These are phyloP conservation scores for Azorinus chamasolen DNA, from an alignment of 2,888 invertebrate genomes.

Conservation along the genomic window DNA sequence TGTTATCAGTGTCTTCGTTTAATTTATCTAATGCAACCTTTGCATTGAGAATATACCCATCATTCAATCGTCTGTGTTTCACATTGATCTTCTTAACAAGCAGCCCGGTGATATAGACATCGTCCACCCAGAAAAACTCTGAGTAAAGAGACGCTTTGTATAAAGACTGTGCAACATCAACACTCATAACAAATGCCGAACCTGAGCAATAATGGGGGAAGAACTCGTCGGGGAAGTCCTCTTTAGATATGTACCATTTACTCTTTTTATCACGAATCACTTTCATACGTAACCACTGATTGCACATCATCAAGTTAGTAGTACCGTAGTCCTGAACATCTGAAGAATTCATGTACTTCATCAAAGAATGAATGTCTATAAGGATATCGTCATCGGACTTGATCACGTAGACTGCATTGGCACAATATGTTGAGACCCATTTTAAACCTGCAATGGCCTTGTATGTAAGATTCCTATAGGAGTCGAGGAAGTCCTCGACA, in stretches of 20 bases:
- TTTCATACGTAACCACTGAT: conserved; percentile 85
- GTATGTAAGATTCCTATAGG: conserved; percentile 87
- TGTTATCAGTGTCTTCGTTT: conserved; percentile 72
- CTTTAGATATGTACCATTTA: conserved; percentile 86
- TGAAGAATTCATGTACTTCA: conserved; percentile 64
- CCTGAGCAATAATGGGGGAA: conserved; percentile 87
- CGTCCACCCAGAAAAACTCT: conserved; percentile 97
- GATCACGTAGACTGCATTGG: conserved; percentile 83
- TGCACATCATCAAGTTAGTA: conserved; percentile 82
- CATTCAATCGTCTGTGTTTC: conserved; percentile 79
- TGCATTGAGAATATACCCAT: conserved; percentile 80
- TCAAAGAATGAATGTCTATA: conserved; percentile 87
- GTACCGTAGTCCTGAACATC: conserved; percentile 53
- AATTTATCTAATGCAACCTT: conserved; percentile 77
- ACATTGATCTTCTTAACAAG: conserved; percentile 86
- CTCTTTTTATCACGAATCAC: conserved; percentile 85
- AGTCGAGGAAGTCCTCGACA: conserved; percentile 86
- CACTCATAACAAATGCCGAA: conserved; percentile 88
- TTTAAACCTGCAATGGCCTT: conserved; percentile 86
- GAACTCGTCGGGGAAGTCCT: conserved; percentile 85
- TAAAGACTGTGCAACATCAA: conserved; percentile 89
- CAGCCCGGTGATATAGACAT: conserved; percentile 94
- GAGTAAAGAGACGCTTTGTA: conserved; percentile 89
- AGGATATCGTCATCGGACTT: conserved; percentile 87
- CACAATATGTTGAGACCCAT: conserved; percentile 86